phyloP scores from a whole-genome alignment of 2,113 vertebrate genomes.

The Nothobranchius kuhntae region DNA sequence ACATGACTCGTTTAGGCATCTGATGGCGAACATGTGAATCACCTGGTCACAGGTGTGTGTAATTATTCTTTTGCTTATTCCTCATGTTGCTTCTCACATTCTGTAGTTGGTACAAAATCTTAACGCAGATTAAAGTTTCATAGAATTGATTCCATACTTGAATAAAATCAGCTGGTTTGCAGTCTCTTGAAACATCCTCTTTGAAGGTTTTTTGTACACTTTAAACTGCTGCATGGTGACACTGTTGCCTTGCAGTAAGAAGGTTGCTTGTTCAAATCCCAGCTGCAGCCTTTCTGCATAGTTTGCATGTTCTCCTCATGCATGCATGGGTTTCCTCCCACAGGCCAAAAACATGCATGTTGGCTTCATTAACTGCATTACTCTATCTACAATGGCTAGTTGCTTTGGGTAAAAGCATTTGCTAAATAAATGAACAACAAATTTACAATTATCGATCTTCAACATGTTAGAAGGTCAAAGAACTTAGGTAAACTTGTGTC shows the following conservation, averaged over 20 bases:
- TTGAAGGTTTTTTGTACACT: not conserved
- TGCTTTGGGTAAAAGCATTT: no score
- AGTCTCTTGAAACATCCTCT: conserved; percentile 5
- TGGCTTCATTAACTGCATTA: no score
- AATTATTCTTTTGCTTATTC: not conserved
- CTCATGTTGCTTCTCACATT: not conserved
- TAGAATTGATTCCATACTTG: no score
- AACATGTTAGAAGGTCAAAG: not conserved
- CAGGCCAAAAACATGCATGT: no score
- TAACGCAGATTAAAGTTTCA: not conserved
- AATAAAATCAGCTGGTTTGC: not conserved
- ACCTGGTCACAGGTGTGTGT: not conserved
- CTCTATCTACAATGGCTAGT: no score
- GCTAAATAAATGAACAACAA: no score
- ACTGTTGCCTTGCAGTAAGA: no score
- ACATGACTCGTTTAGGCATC: conserved; percentile 13
- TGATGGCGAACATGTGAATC: not conserved
- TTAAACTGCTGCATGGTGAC: not conserved
- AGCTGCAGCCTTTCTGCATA: no score
- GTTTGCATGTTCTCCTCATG: no score
- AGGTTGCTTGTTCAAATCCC: no score
- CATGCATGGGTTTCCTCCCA: no score
- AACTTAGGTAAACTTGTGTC: not conserved
- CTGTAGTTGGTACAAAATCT: not conserved
- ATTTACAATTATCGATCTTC: not conserved